Evolutionary conservation across 2,888 invertebrate genomes (phyloP).

Genomic region (Acheta domesticus): DNA sequence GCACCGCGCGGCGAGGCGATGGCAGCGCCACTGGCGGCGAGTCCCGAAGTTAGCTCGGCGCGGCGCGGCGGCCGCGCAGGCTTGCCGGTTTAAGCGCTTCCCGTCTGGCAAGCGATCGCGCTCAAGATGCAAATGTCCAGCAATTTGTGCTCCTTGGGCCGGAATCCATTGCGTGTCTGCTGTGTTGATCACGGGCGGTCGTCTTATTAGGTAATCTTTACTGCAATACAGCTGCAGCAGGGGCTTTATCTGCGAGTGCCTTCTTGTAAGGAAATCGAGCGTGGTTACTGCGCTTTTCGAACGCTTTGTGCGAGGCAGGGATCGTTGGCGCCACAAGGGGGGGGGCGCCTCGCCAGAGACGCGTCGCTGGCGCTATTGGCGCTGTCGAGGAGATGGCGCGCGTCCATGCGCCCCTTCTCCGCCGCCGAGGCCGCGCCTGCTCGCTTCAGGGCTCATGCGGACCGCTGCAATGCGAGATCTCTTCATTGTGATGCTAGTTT

Average conservation of each 20-base stretch:
- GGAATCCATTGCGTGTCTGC: neutral
- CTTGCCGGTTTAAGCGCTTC: neutral
- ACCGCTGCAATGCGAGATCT: no score
- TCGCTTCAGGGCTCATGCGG: no score
- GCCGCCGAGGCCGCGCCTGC: no score
- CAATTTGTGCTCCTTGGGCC: neutral
- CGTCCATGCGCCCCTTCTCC: neutral
- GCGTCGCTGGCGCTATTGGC: neutral
- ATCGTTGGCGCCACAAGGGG: neutral
- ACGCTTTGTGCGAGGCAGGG: neutral
- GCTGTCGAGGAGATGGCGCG: neutral
- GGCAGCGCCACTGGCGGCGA: no score
- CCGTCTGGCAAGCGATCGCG: neutral
- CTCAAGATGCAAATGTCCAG: neutral
- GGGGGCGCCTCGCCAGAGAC: neutral
- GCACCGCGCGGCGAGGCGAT: no score
- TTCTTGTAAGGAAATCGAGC: conserved; percentile 8
- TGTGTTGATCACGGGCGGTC: neutral
- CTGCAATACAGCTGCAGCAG: neutral
- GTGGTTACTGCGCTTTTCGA: conserved; percentile 2
- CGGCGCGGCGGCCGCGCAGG: no score
- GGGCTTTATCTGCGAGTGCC: neutral
- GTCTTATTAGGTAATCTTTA: conserved; percentile 18
- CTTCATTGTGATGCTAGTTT: no score
- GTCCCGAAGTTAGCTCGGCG: no score